Conservation (phyloP, 2,113 vertebrate species). For the Oreochromis tanganicae region DNA sequence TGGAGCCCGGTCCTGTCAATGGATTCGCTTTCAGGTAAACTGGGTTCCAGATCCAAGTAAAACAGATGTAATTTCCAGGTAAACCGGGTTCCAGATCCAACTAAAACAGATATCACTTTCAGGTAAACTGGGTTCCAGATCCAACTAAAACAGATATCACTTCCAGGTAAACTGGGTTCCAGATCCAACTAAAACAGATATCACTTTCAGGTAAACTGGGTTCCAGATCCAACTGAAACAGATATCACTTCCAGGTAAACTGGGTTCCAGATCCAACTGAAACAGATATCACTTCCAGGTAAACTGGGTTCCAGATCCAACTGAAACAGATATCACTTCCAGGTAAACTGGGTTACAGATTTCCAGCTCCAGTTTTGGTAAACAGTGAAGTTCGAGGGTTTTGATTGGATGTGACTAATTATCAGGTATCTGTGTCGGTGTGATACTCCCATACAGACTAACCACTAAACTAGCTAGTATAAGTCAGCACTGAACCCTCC, state of each 20-base stretch:
- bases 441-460: neutral
- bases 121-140: rapidly evolving
- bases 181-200: rapidly evolving
- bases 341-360: rapidly evolving
- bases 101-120: neutral
- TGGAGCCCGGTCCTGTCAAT: neutral
- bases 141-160: neutral
- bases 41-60: rapidly evolving
- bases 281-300: rapidly evolving
- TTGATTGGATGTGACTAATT: neutral
- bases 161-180: rapidly evolving
- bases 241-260: rapidly evolving
- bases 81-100: rapidly evolving
- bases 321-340: rapidly evolving
- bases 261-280: rapidly evolving
- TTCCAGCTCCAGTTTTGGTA: neutral
- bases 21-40: neutral
- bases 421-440: neutral
- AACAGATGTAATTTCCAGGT: rapidly evolving
- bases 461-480: neutral
- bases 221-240: rapidly evolving
- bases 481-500: neutral
- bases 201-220: rapidly evolving
- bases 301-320: rapidly evolving
- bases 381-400: neutral